A percentile compares a stretch with the other conserved stretches of the same genome.
Evolutionary conservation across 2,113 vertebrate species (phyloP).

Genomic region (Rhagologus leucostigma): DNA sequence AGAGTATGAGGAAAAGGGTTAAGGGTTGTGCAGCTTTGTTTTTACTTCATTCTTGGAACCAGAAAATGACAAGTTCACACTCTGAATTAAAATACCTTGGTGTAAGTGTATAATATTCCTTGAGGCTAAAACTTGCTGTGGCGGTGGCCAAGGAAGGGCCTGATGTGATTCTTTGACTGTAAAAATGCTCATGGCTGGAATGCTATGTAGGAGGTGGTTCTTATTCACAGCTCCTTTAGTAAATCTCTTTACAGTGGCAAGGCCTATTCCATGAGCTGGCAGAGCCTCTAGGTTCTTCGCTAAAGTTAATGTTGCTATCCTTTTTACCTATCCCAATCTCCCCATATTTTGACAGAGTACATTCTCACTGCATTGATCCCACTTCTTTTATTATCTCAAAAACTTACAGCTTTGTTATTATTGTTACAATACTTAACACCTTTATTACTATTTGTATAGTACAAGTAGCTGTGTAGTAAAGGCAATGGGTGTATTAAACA

Average conservation of each 20-base stretch:
- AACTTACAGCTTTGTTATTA: background rate
- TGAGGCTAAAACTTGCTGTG: background rate
- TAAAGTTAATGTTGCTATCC: background rate
- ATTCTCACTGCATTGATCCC: background rate
- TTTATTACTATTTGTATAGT: background rate
- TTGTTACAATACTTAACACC: background rate
- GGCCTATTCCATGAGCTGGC: background rate
- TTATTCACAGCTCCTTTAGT: background rate
- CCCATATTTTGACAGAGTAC: background rate
- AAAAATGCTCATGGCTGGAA: background rate
- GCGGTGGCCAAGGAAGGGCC: background rate
- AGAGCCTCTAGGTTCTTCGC: background rate
- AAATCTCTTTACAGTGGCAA: background rate
- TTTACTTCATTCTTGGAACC: background rate
- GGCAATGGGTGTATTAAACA: background rate
- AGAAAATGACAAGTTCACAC: background rate
- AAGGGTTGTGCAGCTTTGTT: background rate
- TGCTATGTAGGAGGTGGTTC: background rate
- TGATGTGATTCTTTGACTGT: background rate
- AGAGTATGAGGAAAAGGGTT: background rate
- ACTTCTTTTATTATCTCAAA: background rate
- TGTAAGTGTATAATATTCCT: background rate
- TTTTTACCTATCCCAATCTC: background rate
- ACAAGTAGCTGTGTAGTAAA: background rate
- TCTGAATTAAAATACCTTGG: background rate